Conservation (phyloP, 2,888 invertebrate genomes). For the Petrolisthes cinctipes region DNA sequence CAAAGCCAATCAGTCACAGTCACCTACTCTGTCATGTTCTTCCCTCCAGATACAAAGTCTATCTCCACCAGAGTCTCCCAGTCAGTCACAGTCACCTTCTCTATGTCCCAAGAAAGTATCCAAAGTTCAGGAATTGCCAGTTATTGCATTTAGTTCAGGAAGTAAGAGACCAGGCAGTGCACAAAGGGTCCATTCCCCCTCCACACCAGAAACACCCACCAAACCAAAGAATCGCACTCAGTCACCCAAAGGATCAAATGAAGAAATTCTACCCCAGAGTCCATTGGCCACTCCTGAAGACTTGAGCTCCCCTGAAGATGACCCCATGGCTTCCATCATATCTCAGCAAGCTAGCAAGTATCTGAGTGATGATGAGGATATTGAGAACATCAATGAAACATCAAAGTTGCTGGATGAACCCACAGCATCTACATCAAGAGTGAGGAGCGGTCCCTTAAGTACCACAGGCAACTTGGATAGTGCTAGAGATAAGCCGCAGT, state of each 20-base stretch:
- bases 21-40: neutral
- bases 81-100: constrained; percentile 20
- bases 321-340: neutral
- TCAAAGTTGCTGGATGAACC: neutral
- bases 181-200: constrained; percentile 28
- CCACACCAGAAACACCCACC: neutral
- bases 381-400: neutral
- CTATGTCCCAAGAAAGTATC: neutral
- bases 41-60: neutral
- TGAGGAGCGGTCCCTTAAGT: neutral
- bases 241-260: neutral
- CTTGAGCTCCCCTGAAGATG: neutral
- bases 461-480: neutral
- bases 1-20: constrained; percentile 36
- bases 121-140: constrained; percentile 8
- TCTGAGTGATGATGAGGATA: constrained; percentile 20
- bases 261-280: neutral
- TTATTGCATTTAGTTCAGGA: constrained; percentile 20
- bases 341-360: neutral
- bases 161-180: constrained; percentile 48
- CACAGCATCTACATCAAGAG: constrained; percentile 27
- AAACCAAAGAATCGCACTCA: neutral
- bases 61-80: neutral
- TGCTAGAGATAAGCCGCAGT: constrained; percentile 38
- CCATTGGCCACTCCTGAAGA: constrained; percentile 3